Evolutionary conservation across 2,888 invertebrate genomes (phyloP).

Genomic region (Drosophila pseudotalamancana): DNA sequence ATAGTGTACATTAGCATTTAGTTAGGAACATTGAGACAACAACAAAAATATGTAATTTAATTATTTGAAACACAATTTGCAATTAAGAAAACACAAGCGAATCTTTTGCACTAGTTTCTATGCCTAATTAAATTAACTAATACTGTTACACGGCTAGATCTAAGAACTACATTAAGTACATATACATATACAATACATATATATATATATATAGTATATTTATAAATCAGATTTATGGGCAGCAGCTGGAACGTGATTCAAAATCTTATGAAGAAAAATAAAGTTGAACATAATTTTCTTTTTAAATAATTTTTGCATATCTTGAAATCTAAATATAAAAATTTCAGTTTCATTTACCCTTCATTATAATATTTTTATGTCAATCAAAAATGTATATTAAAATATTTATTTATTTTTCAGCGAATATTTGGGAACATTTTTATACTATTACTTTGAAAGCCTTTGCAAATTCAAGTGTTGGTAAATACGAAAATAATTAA

Average conservation of each 20-base stretch:
- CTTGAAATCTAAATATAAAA: too few species aligned
- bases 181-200: slow-evolving; percentile 9
- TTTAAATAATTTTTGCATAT: too few species aligned
- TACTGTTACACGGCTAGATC: slow-evolving; percentile 68
- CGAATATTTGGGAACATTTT: too few species aligned
- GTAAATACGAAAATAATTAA: too few species aligned
- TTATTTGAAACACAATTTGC: slow-evolving; percentile 9
- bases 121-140: slow-evolving; percentile 77
- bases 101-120: slow-evolving; percentile 53
- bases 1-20: slow-evolving; percentile 54
- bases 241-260: slow-evolving; percentile 9
- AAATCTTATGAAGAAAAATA: neutral
- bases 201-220: slow-evolving; percentile 14
- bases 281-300: too few species aligned
- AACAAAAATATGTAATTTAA: slow-evolving; percentile 21
- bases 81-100: slow-evolving; percentile 35
- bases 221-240: slow-evolving; percentile 17
- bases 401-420: neutral
- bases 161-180: slow-evolving; percentile 51
- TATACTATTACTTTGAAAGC: too few species aligned
- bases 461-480: too few species aligned
- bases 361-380: too few species aligned
- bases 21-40: slow-evolving; percentile 69
- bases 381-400: neutral
- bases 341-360: too few species aligned